Evolutionary conservation across 2,113 vertebrate genomes (phyloP), one percentile per base, ranked within the genome.

Genomic region (Emydocephalus ijimae): DNA sequence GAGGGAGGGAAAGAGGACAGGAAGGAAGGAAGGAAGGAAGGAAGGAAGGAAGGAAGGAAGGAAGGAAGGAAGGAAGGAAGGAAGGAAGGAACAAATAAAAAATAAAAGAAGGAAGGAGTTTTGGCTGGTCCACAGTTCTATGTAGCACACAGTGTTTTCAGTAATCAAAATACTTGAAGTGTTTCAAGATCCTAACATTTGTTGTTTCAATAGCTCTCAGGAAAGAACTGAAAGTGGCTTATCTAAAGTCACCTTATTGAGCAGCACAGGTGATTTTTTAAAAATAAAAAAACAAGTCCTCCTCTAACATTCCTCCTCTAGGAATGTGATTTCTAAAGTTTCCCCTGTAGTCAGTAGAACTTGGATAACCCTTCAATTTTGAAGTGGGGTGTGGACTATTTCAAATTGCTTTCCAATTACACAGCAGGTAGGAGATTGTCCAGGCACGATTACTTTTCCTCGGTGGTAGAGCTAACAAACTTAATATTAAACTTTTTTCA

Each of bases 401-500:
- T 39, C 74, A 43, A 43, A 43, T 3, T 43, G 74, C 34, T 81
- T 43, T 15, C 57, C 91, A 87, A 34, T 90, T 91, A 4, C 64
- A 69, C 0, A n/a, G 21, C 15, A 15, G 7, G 48, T 89, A 91
- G 61, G 1, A 89, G 8, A 0, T 87, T 88, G 0, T 18, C 93
- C 5, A 5, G 94, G 92, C 26, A 55, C 4, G 23, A 92, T 93
- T 61, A 64, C 21, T 91, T 55, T 94, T 95, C 43, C 3, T 93
- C 21, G 91, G 11, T 92, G 12, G 91, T 90, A 89, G n/a, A 29
- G 52, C 57, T 90, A 50, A 50, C 93, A 91, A 95, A 4, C 57
- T 91, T 93, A 64, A 8, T 91, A 64, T 93, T 93, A 92, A 93
- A 24, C 81, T 90, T 92, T 93, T 93, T 43, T 92, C 34, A 45